Conservation (phyloP, 2,113 vertebrate genomes). For the Ceuthmochares aereus region DNA sequence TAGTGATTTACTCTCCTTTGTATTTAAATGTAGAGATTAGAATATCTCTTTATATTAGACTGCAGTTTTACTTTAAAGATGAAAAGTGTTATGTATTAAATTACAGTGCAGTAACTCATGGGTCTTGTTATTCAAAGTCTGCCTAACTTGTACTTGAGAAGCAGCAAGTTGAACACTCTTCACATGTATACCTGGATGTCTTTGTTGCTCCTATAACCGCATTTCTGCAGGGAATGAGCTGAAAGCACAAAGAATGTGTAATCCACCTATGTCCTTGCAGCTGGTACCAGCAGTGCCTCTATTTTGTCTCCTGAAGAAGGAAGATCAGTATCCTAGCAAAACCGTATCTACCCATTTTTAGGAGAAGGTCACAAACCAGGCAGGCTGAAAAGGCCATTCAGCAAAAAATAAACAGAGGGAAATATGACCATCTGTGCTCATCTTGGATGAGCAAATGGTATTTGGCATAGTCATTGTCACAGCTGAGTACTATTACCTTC, state of each 20-base stretch:
- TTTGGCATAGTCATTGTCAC: slow-evolving; percentile 49
- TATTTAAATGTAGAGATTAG: slow-evolving; percentile 30
- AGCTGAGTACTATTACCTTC: slow-evolving; percentile 67
- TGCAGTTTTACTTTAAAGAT: neutral
- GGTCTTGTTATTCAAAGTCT: neutral
- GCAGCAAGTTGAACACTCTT: neutral
- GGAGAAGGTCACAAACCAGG: slow-evolving; percentile 63
- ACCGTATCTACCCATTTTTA: neutral
- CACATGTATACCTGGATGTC: neutral
- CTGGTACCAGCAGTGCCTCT: neutral
- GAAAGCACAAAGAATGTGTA: neutral
- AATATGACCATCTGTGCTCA: slow-evolving; percentile 67
- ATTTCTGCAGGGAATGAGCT: neutral
- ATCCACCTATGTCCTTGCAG: neutral
- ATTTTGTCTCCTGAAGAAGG: neutral
- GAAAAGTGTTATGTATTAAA: neutral
- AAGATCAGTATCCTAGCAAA: neutral
- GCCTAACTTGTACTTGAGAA: neutral
- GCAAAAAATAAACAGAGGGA: slow-evolving; percentile 63
- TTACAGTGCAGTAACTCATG: neutral
- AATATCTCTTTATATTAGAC: slow-evolving; percentile 16
- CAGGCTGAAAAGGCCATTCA: slow-evolving; percentile 67
- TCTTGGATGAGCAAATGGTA: slow-evolving; percentile 43
- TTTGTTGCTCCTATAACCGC: neutral
- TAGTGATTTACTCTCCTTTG: slow-evolving; percentile 10